Evolutionary conservation across 2,113 vertebrate genomes (phyloP), one percentile per base, ranked within the genome.

Genomic region (Pholis gunnellus): DNA sequence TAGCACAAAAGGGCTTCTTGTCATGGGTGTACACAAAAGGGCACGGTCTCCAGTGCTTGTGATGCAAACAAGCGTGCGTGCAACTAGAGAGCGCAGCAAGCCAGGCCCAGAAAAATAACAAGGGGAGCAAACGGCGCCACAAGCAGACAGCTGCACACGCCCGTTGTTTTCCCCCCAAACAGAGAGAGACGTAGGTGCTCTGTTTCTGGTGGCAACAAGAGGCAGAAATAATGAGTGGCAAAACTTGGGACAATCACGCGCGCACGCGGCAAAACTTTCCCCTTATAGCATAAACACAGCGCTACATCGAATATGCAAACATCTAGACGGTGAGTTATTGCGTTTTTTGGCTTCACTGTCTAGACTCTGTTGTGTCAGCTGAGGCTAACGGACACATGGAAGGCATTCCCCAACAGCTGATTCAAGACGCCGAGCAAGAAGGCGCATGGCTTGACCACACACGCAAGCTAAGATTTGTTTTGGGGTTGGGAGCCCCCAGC

Each of bases 11-110:
- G 87, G 71, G 18, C 61, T 7, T 79, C 31, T 82, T 87, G 87
- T 91, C 84, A 57, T 64, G 63, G 66, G 79, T 81, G 34, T 44
- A 90, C 79, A 90, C 81, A 84, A 69, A 20, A 79, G n/a, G 86
- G 76, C 38, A 17, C 59, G 44, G 82, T 10, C 44, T 83, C 81
- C 67, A 60, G 79, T 84, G 86, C 70, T 85, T 87, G 75, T 84
- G 83, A 84, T 92, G 79, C 81, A 91, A 92, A 92, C 87, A 89
- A 87, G 73, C 40, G 3, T 31, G 82, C n/a, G 29, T 78, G 74
- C 75, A 71, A 82, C 46, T 60, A 36, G 38, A 70, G 60, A 81
- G 79, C 64, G 80, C 2, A 42, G 67, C 70, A 18, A 18, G 18
- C 17, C 48, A 60, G 78, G 74, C 46, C 67, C 29, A 40, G 61